Evolutionary conservation across 2,888 invertebrate genomes (phyloP), one percentile per base, ranked within the genome.

Genomic region (Drosophila recens): DNA sequence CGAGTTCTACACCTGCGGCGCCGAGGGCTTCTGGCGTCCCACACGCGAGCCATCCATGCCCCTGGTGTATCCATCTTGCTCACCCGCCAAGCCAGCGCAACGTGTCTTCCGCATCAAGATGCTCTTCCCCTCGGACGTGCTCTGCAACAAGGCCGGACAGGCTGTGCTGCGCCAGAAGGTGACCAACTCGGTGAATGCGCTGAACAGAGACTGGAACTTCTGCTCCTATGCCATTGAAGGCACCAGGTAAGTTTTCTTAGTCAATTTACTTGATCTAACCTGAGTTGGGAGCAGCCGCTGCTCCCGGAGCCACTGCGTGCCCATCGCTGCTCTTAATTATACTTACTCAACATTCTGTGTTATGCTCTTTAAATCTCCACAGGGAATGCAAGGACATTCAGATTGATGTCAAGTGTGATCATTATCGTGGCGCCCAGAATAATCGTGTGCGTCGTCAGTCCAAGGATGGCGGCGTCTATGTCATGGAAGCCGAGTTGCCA

Each of bases 11-110:
- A 98, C 98, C 1, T 99, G 99, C 91, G 98, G 98, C n/a, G 97
- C 97, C 59, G 98, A 99, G 95, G 99, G 99, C 43, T 97, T 98
- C 93, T 99, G 99, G 99, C 94, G 98, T 82, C 98, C 98, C 56
- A 97, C 97, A 0, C 94, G 93, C 40, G 95, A 97, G 90, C 97
- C 97, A 9, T 94, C 94, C 51, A 93, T 96, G 84, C 97, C 97
- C 34, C 93, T 98, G 78, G 94, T 97, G n/a, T 98, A 97, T 90
- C 98, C 98, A 65, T 97, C 98, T 77, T 98, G 98, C 91, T 97
- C 98, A 89, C 95, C 96, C 72, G 95, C 97, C 6, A 96, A 96
- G 86, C 95, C 98, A 23, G 98, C 98, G n/a, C 98, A 98, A 91
- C 95, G 98, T 66, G 97, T 98, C 0, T 98, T 98, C 94, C 97